A percentile compares a stretch with the other conserved stretches of the same genome.
Conservation (phyloP, 2,113 vertebrate species). For the Mustelus asterias region DNA sequence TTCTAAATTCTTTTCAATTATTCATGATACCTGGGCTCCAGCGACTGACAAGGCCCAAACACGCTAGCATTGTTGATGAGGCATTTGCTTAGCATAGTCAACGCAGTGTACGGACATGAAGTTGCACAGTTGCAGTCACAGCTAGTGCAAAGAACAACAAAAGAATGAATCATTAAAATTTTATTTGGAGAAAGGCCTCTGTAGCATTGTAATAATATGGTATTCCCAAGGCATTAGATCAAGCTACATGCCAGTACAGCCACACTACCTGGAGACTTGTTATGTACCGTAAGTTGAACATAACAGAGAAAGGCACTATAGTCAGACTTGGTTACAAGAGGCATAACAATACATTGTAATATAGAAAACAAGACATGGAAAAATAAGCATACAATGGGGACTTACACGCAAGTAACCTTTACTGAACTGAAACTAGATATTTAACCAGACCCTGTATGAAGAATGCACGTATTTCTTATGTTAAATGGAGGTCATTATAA, state of each 20-base stretch:
- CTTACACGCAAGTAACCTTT: neutral
- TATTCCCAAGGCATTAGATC: neutral
- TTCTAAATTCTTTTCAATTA: neutral
- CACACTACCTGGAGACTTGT: neutral
- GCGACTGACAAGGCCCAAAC: neutral
- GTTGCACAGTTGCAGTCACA: too few species aligned
- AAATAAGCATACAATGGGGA: neutral
- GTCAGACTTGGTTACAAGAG: neutral
- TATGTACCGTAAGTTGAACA: neutral
- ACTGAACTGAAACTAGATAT: neutral
- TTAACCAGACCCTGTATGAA: neutral
- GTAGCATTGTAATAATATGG: neutral
- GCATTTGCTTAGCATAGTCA: neutral
- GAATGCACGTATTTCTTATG: neutral
- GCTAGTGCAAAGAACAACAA: neutral
- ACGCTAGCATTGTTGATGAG: neutral
- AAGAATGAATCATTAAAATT: neutral
- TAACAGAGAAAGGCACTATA: neutral
- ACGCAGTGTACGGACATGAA: too few species aligned
- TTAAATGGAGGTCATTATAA: neutral
- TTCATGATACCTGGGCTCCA: neutral
- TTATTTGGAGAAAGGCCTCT: slow-evolving; percentile 2
- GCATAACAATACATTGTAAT: neutral
- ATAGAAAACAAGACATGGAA: neutral
- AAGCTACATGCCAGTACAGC: neutral